Evolutionary conservation across 2,797 vertebrate species (phyloP).

Genomic region (Morelia viridis): DNA sequence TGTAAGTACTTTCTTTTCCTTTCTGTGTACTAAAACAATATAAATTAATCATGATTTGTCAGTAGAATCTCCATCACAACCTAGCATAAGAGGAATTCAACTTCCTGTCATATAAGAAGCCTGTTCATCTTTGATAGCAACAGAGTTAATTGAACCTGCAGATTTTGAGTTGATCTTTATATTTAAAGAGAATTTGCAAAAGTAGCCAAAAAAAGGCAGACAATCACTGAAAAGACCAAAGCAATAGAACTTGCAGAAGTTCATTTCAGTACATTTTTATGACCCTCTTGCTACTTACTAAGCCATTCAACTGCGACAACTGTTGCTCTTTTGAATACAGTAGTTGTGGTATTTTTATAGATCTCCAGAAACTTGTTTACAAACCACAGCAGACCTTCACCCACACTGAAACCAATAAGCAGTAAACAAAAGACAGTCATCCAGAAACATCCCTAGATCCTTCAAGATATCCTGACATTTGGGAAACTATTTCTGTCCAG

Average conservation of each 20-base stretch:
- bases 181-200: conserved; percentile 61
- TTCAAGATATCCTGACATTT: conserved; percentile 64
- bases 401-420: conserved; percentile 57
- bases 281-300: conserved; percentile 62
- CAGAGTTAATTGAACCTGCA: neutral
- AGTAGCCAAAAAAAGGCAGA: conserved; percentile 58
- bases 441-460: conserved; percentile 60
- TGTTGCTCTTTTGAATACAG: conserved; percentile 71
- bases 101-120: neutral
- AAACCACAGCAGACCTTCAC: conserved; percentile 58
- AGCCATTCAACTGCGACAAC: conserved; percentile 65
- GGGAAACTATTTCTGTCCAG: conserved; percentile 63
- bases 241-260: conserved; percentile 63
- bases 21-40: too few species aligned
- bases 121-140: neutral
- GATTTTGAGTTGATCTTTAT: conserved; percentile 47
- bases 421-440: conserved; percentile 50
- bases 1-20: neutral
- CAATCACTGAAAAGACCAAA: conserved; percentile 50
- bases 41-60: neutral
- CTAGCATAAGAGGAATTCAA: neutral
- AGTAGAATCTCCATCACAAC: neutral
- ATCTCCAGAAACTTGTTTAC: conserved; percentile 69
- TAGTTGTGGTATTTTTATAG: conserved; percentile 72
- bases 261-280: conserved; percentile 72